Evolutionary conservation across 1,140 invertebrate species (phyloP).

Genomic region (Polyergus mexicanus): DNA sequence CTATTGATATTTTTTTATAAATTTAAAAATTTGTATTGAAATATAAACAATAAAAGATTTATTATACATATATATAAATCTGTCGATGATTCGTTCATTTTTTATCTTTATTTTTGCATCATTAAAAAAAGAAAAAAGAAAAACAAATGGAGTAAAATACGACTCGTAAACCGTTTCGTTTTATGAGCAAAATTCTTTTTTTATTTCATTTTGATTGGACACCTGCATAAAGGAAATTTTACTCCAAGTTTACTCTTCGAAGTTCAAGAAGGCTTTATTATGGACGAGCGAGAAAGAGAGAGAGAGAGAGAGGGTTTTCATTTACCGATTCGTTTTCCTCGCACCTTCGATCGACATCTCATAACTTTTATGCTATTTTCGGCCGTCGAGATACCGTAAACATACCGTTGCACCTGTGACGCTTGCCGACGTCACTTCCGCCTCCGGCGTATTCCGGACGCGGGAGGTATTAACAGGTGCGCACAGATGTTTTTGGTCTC

Average conservation of each 20-base stretch:
- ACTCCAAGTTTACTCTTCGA: not conserved
- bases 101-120: not conserved
- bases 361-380: slow-evolving; percentile 26
- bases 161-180: too few relatives aligned
- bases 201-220: too few relatives aligned
- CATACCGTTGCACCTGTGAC: slow-evolving; percentile 34
- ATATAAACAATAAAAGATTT: not conserved
- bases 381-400: slow-evolving; percentile 17
- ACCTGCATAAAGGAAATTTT: not conserved
- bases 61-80: not conserved
- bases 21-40: not conserved
- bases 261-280: not conserved
- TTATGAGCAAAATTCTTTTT: too few relatives aligned
- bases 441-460: not conserved
- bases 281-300: not conserved
- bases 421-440: slow-evolving; percentile 36
- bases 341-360: not conserved
- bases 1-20: not conserved
- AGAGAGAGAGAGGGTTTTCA: not conserved
- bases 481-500: slow-evolving; percentile 29
- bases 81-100: not conserved
- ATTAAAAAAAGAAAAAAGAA: too few relatives aligned
- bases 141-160: too few relatives aligned
- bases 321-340: not conserved
- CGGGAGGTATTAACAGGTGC: slow-evolving; percentile 48